Evolutionary conservation across 2,113 vertebrate genomes (phyloP), one percentile per base, ranked within the genome.

Genomic region (Fregata magnificens): DNA sequence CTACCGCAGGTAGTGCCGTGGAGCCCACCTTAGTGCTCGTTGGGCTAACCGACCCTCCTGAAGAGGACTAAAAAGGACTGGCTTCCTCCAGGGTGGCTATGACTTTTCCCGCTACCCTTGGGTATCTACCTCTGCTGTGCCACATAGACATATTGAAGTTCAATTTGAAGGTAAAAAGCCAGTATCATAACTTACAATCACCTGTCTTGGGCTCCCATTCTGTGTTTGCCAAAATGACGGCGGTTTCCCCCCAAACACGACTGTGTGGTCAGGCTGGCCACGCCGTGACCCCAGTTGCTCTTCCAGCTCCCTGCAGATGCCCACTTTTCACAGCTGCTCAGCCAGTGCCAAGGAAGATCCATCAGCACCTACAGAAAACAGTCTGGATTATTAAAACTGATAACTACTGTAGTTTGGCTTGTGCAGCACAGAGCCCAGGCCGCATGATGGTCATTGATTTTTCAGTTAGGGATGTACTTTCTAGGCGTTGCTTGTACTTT

Each of bases 1-100:
- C 24, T 40, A 53, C 58, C 2, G 2, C 56, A 71, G 36, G 36
- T 13, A 49, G 3, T 13, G 32, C 31, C 2, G 0, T 2, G 7
- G 16, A 47, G 61, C 59, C 18, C 47, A 6, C 1, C 0, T 59
- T n/a, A 45, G 45, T 0, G 1, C 21, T 56, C 5, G 0, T 49
- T 70, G 42, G 42, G 32, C 40, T 70, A 63, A 29, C 10, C 50
- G 49, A 36, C 36, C 42, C 49, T 50, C 36, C 47, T 21, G 32
- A 50, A 32, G 49, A 63, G 19, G 13, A 9, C 26, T 50, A 7
- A 70, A 28, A 31, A 31, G 16, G 13, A 45, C 8, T 34, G 16
- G 34, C 22, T 38, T 82, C 31, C 77, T 50, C 26, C 26, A 56
- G 18, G 19, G n/a, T 34, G 15, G 18, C 31, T 67, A 8, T 19